These are phyloP conservation scores for Euleptes europaea DNA, from an alignment of 2,113 vertebrate species.

Conservation along the genomic window DNA sequence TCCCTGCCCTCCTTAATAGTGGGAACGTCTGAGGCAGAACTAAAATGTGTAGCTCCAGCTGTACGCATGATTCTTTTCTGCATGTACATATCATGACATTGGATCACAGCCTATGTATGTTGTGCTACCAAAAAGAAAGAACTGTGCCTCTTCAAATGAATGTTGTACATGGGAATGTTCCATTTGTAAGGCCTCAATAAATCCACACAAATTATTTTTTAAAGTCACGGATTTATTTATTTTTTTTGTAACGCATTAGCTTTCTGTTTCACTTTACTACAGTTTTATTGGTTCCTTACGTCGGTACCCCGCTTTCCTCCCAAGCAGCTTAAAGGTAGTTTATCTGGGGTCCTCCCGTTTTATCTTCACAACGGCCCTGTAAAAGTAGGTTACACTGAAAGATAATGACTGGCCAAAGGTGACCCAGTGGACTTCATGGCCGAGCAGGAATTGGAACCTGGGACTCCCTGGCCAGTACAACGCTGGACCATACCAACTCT, in stretches of 20 bases:
- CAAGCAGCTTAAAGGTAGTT: too few species aligned
- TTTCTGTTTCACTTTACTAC: not conserved
- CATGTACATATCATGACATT: not conserved
- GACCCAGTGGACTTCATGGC: not conserved
- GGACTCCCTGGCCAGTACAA: not conserved
- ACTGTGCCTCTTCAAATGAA: slow-evolving; percentile 48
- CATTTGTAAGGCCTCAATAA: slow-evolving; percentile 50
- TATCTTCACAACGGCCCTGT: not conserved
- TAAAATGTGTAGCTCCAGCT: not conserved
- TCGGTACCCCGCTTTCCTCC: not conserved
- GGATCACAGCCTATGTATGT: not conserved
- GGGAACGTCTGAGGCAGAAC: not conserved
- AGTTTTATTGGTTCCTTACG: not conserved
- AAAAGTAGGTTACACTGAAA: not conserved
- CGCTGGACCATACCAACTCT: not conserved
- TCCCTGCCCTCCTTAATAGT: not conserved
- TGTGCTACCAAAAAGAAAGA: slow-evolving; percentile 40
- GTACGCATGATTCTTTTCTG: not conserved
- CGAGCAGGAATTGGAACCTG: not conserved
- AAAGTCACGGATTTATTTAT: slow-evolving; percentile 30
- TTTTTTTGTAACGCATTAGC: slow-evolving; percentile 4
- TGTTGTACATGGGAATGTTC: slow-evolving; percentile 41
- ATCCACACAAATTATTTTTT: slow-evolving; percentile 46
- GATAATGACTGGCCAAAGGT: not conserved
- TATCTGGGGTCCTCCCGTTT: not conserved